phyloP scores from a whole-genome alignment of 2,888 invertebrate species.

The Ornithoptera alexandrae region DNA sequence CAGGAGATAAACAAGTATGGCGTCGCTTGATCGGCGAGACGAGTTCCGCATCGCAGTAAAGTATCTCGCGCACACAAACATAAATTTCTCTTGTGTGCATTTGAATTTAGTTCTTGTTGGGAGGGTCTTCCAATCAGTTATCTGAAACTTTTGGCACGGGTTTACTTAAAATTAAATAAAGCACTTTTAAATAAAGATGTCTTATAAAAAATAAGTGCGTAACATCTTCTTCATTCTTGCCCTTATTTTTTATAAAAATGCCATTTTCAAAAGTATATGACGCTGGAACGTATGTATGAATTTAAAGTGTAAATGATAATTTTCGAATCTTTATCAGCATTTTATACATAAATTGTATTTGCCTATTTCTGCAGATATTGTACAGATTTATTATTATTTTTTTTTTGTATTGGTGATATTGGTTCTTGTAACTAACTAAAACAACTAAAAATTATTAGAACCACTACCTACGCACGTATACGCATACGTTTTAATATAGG shows the following conservation, averaged over 20 bases:
- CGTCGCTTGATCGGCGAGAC: slow-evolving; percentile 39
- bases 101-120: slow-evolving; percentile 49
- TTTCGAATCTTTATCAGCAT: not conserved
- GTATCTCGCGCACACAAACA: slow-evolving; percentile 62
- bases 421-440: no score
- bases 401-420: no score
- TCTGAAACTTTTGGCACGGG: slow-evolving; percentile 44
- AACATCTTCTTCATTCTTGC: not conserved
- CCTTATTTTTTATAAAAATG: not conserved
- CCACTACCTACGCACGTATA: no score
- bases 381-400: no score
- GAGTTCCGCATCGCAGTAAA: slow-evolving; percentile 35
- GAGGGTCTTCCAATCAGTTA: slow-evolving; percentile 53
- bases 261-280: not conserved
- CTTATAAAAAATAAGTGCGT: no score
- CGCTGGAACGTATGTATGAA: no score
- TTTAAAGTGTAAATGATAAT: no score
- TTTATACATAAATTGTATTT: not conserved
- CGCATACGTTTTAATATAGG: no score
- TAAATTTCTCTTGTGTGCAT: slow-evolving; percentile 51
- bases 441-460: no score
- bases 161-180: not conserved
- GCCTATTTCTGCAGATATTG: no score
- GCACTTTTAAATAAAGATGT: not conserved
- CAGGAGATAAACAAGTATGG: slow-evolving; percentile 57